Conservation (phyloP, 1,140 invertebrate species). For the Atta texana region DNA sequence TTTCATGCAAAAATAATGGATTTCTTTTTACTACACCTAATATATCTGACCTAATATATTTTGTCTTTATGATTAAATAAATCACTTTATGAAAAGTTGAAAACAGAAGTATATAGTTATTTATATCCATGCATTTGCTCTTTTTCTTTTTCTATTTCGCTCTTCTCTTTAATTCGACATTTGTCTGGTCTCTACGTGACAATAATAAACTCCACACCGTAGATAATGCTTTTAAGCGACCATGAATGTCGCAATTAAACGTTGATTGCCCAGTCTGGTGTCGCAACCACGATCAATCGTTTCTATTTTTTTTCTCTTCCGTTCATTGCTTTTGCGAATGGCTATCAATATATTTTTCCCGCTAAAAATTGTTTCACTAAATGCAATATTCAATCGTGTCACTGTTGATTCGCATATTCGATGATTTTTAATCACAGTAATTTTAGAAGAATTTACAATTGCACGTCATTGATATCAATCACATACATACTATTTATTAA, state of each 20-base stretch:
- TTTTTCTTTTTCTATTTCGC: neutral
- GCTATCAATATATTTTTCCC: neutral
- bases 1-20: no score
- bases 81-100: neutral
- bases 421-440: slow-evolving; percentile 2
- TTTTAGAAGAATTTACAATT: neutral
- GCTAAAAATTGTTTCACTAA: slow-evolving; percentile 21
- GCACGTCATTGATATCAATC: neutral
- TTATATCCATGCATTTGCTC: neutral
- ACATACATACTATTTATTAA: neutral
- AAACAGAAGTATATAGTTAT: neutral
- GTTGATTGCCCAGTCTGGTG: slow-evolving; percentile 24
- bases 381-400: neutral
- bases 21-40: no score
- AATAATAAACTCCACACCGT: slow-evolving; percentile 29
- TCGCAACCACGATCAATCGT: slow-evolving; percentile 15
- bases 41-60: no score
- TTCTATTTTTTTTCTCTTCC: neutral
- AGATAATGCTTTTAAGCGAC: slow-evolving; percentile 40
- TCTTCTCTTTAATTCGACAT: slow-evolving; percentile 24
- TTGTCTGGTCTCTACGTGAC: slow-evolving; percentile 11
- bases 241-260: slow-evolving; percentile 57
- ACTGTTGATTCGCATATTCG: neutral
- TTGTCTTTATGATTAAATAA: neutral
- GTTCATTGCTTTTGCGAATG: neutral